Evolutionary conservation across 2,797 vertebrate genomes (phyloP).

Genomic region (Valencia hispanica): DNA sequence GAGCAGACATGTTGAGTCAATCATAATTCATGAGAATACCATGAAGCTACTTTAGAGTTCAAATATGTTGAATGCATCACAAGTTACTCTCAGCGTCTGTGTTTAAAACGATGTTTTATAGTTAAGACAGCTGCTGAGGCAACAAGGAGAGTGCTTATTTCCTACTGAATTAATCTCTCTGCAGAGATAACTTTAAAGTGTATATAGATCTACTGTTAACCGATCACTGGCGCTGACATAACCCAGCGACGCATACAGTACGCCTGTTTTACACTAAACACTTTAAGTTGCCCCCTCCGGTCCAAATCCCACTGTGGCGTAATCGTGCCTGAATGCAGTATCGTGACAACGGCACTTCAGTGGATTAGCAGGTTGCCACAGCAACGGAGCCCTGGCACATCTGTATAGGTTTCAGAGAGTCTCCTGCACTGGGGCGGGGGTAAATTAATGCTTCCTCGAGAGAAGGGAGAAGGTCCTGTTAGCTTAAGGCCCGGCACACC

Average conservation of each 20-base stretch:
- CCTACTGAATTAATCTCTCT: conserved; percentile 1
- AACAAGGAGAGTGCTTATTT: neutral
- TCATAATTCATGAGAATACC: conserved; percentile 38
- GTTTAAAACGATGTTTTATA: conserved; percentile 4
- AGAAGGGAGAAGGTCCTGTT: conserved; percentile 42
- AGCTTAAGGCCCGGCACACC: conserved; percentile 13
- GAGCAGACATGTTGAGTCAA: conserved; percentile 26
- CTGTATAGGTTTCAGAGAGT: conserved; percentile 73
- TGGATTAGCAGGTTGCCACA: conserved; percentile 79
- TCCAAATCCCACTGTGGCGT: conserved; percentile 70
- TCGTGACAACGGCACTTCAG: conserved; percentile 71
- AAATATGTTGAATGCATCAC: conserved; percentile 22
- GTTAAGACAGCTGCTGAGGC: neutral
- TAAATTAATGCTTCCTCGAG: conserved; percentile 60
- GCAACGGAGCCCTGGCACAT: conserved; percentile 71
- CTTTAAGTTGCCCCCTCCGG: conserved; percentile 59
- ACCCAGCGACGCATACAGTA: conserved; percentile 37
- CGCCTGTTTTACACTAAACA: conserved; percentile 53
- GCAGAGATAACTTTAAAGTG: neutral
- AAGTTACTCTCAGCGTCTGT: conserved; percentile 1
- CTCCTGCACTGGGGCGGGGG: conserved; percentile 29
- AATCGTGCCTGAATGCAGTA: conserved; percentile 69
- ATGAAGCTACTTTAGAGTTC: conserved; percentile 28
- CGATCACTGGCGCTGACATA: conserved; percentile 32
- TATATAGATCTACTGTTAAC: conserved; percentile 13